Evolutionary conservation across 2,797 vertebrate genomes (phyloP), one percentile per base, ranked within the genome.

Genomic region (Myotis vivesi): DNA sequence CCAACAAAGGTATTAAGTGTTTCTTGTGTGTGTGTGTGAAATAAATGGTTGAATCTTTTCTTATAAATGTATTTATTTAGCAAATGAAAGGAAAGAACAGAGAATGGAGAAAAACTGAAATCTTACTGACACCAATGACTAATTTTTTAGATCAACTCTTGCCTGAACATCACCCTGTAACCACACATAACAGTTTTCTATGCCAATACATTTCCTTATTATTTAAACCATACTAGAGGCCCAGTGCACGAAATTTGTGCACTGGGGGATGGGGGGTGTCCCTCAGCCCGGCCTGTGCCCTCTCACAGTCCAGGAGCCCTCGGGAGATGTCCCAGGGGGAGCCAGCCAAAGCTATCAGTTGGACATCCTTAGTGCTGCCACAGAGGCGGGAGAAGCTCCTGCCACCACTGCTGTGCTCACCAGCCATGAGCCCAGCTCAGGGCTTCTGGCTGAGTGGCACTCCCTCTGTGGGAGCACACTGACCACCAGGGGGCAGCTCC

Each of bases 81-180:
- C 41, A 90, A 80, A 69, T 28, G 30, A 81, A 68, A 55, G 89
- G 28, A 57, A 82, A 55, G 51, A 51, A n/a, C 3, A 9, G 38
- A 94, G 77, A 73, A 59, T 38, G 10, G 28, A 62, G 33, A 87
- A 59, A 89, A 73, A 87, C 5, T n/a, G 16, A 87, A 72, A 85
- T 66, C 66, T 73, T 55, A 25, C 51, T 71, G 59, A 72, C 15
- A 46, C 36, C 23, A 44, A 5, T 55, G 75, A 71, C 53, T 89
- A 51, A 41, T 66, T 44, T 85, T 85, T 55, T 36, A 69, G 41
- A 76, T 87, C 41, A 83, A 20, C 51, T 16, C n/a, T 51, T 41
- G 6, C 6, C 57, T 66, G 33, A 86, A 76, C 41, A 46, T 19
- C 62, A 73, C 19, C 23, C 55, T n/a, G 11, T 55, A 19, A 23